phyloP scores from a whole-genome alignment of 2,797 vertebrate species.

The Pseudomugil tenellus region DNA sequence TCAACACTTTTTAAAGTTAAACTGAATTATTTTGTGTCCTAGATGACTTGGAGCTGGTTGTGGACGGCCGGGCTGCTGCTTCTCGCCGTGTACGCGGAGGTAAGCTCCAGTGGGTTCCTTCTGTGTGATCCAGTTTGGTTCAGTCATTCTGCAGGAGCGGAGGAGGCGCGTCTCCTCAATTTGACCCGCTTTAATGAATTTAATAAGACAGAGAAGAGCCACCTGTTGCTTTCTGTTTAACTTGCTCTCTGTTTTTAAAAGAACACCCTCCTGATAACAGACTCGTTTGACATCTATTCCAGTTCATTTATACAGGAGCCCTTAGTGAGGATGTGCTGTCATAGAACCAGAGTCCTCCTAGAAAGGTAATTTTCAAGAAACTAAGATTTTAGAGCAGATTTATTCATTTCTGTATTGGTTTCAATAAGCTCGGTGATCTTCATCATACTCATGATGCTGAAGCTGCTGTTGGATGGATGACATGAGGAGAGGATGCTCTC shows the following conservation, averaged over 20 bases:
- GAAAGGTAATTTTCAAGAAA: not conserved
- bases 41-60: slow-evolving; percentile 66
- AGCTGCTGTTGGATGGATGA: slow-evolving; percentile 13
- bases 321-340: not conserved
- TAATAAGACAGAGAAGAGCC: slow-evolving; percentile 5
- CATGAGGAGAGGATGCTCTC: slow-evolving; percentile 2
- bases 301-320: not conserved
- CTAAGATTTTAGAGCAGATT: not conserved
- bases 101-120: slow-evolving; percentile 40
- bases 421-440: not conserved
- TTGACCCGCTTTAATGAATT: not conserved
- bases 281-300: not conserved
- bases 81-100: slow-evolving; percentile 59
- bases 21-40: slow-evolving; percentile 34
- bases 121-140: not conserved
- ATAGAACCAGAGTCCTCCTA: not conserved
- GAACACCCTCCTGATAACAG: not conserved
- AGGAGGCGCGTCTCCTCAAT: slow-evolving; percentile 19
- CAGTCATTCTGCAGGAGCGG: not conserved
- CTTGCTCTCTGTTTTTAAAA: not conserved
- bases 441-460: slow-evolving; percentile 31
- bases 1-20: slow-evolving; percentile 19
- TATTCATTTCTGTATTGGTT: not conserved
- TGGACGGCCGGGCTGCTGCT: slow-evolving; percentile 61
- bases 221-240: slow-evolving; percentile 23